Conservation (phyloP, 2,113 vertebrate species). For the Aramus guarauna region DNA sequence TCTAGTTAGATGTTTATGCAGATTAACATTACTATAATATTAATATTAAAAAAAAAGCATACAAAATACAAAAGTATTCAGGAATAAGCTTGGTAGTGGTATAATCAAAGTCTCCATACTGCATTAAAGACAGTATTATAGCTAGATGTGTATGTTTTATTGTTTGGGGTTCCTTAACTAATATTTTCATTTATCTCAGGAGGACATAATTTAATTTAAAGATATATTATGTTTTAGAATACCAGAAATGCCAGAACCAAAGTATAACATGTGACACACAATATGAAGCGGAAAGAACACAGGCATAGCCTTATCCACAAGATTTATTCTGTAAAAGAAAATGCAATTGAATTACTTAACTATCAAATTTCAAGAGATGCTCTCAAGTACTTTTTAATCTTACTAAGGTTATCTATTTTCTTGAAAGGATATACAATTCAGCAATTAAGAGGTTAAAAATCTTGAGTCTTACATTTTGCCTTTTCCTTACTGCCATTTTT, state of each 20-base stretch:
- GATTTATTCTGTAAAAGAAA: conserved; percentile 21
- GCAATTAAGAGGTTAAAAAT: neutral
- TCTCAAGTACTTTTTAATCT: neutral
- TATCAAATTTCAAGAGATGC: neutral
- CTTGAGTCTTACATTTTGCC: neutral
- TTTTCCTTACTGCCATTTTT: neutral
- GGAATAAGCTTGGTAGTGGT: neutral
- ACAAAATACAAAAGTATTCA: neutral
- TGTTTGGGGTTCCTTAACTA: neutral
- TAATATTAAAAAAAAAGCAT: neutral
- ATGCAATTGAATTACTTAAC: neutral
- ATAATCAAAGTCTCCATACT: neutral
- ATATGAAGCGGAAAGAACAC: neutral
- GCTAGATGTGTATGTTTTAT: neutral
- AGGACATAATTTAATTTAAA: neutral
- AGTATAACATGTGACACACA: neutral
- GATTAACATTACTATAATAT: neutral
- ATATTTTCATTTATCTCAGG: neutral
- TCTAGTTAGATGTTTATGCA: neutral
- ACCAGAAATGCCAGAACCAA: neutral
- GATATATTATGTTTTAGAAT: neutral
- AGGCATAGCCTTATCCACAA: neutral
- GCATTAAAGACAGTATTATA: neutral
- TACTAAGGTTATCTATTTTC: neutral
- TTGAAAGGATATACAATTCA: neutral